These are phyloP conservation scores for Caenorhabditis japonica DNA, from an alignment of 2,888 invertebrate genomes.

Conservation along the genomic window DNA sequence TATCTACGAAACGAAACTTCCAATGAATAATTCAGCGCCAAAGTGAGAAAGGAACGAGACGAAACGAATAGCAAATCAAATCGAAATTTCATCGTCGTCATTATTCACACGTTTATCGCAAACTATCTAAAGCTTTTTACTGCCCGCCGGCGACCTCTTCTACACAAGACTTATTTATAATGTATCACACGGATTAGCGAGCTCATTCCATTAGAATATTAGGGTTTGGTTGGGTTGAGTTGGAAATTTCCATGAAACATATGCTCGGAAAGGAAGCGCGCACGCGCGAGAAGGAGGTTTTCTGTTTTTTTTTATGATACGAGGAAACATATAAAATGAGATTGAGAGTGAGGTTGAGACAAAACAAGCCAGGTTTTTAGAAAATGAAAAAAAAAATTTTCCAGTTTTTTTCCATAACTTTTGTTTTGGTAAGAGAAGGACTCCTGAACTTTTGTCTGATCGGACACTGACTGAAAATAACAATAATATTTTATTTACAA, in stretches of 20 bases:
- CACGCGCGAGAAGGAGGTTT: slow-evolving; percentile 2
- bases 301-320: not conserved
- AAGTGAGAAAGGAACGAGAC: slow-evolving; percentile 6
- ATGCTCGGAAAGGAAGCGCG: slow-evolving; percentile 11
- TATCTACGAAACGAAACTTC: slow-evolving; percentile 46
- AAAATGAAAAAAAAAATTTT: not conserved
- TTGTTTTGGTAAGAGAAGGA: not conserved
- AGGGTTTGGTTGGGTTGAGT: slow-evolving; percentile 1
- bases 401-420: not conserved
- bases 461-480: too few relatives aligned
- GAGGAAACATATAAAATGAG: slow-evolving; percentile 4
- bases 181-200: slow-evolving; percentile 45
- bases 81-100: slow-evolving; percentile 20
- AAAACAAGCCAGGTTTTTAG: too few relatives aligned
- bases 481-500: too few relatives aligned
- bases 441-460: too few relatives aligned
- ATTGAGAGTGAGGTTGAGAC: too few relatives aligned
- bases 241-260: slow-evolving; percentile 44
- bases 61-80: slow-evolving; percentile 13
- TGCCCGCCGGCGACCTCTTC: slow-evolving; percentile 38
- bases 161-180: slow-evolving; percentile 43
- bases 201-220: slow-evolving; percentile 48
- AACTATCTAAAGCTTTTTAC: slow-evolving; percentile 52
- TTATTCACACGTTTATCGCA: slow-evolving; percentile 47
- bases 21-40: slow-evolving; percentile 44